Evolutionary conservation across 1,140 invertebrate genomes (phyloP).

Genomic region (Globodera rostochiensis): DNA sequence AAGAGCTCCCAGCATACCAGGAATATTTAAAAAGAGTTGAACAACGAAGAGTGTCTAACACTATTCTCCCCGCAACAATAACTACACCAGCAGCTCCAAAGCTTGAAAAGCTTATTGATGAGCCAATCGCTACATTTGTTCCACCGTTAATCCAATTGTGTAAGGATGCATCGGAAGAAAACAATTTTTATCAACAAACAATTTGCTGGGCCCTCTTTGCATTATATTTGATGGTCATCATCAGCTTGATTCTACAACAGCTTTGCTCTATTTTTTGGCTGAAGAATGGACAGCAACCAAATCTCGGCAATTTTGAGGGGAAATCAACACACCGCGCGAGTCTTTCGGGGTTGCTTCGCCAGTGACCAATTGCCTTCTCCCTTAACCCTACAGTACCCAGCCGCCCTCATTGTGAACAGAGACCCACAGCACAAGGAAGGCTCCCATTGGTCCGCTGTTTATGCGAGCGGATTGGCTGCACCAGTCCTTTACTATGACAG

Average conservation of each 20-base stretch:
- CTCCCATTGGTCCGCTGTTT: slow-evolving; percentile 14
- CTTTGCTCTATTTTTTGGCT: background rate
- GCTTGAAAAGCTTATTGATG: background rate
- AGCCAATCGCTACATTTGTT: background rate
- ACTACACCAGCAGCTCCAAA: background rate
- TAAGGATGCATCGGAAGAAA: background rate
- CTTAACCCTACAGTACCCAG: background rate
- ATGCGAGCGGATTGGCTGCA: background rate
- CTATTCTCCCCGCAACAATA: too few relatives aligned
- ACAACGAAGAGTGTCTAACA: too few relatives aligned
- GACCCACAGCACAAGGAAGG: background rate
- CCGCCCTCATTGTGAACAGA: slow-evolving; percentile 9
- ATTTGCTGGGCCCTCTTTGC: background rate
- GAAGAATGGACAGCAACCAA: slow-evolving; percentile 9
- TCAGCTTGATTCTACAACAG: background rate
- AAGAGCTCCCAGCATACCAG: too few relatives aligned
- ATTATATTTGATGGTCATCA: background rate
- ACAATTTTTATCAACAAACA: background rate
- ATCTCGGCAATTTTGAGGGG: slow-evolving; percentile 5
- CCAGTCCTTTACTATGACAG: slow-evolving; percentile 5
- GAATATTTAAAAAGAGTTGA: too few relatives aligned
- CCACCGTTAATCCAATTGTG: background rate
- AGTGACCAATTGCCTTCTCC: slow-evolving; percentile 12
- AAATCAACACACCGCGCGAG: background rate
- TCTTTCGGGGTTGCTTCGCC: slow-evolving; percentile 12